Evolutionary conservation across 2,113 vertebrate genomes (phyloP).

Genomic region (Bettongia penicillata): DNA sequence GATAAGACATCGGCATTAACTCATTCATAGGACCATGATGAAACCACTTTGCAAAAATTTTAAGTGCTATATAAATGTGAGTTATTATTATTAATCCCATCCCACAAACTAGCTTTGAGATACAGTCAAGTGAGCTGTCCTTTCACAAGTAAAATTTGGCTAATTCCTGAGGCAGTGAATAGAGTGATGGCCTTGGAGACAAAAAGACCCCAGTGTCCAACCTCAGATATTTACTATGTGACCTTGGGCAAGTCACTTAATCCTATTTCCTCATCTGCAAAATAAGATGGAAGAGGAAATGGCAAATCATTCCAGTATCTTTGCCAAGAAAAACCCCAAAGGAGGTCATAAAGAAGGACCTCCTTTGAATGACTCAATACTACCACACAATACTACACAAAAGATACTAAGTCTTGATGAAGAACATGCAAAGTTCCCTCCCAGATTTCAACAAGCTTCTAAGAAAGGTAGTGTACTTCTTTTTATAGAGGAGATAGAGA

Average conservation of each 20-base stretch:
- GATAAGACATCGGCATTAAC: neutral
- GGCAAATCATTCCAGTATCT: neutral
- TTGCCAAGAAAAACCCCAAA: neutral
- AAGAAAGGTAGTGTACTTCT: neutral
- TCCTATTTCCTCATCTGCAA: neutral
- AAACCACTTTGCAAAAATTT: neutral
- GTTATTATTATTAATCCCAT: neutral
- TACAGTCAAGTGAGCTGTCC: neutral
- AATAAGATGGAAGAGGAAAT: neutral
- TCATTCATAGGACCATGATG: neutral
- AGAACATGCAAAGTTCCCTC: neutral
- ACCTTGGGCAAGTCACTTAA: neutral
- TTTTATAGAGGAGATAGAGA: neutral
- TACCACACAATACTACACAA: neutral
- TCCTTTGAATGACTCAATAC: neutral
- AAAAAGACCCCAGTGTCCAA: no score
- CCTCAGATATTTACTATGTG: neutral
- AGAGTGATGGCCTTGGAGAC: no score
- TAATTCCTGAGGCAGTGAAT: neutral
- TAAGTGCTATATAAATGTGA: neutral
- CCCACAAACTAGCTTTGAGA: neutral
- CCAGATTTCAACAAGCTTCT: neutral
- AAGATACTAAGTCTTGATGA: neutral
- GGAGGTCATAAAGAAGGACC: neutral
- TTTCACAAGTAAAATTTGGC: neutral